Conservation (phyloP, 2,113 vertebrate genomes). For the Myotis davidii region DNA sequence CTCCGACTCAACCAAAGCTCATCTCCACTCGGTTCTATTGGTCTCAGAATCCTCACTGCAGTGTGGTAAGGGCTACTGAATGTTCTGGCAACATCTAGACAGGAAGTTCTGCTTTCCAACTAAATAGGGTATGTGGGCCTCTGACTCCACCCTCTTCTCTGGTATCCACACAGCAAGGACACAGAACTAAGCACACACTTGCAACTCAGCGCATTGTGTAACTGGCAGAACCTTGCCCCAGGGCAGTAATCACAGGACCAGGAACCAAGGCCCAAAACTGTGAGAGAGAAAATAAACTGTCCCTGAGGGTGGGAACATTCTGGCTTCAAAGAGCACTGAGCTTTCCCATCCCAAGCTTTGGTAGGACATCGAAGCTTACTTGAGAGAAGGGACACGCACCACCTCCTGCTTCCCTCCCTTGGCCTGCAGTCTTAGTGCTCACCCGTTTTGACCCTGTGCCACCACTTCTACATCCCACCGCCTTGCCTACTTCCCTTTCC, state of each 20-base stretch:
- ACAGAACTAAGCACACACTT: neutral
- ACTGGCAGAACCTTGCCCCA: neutral
- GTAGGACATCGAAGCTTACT: neutral
- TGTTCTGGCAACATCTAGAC: conserved; percentile 7
- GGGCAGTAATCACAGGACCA: neutral
- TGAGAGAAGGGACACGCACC: neutral
- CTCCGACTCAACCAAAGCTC: neutral
- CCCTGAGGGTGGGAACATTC: neutral
- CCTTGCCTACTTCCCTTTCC: conserved; percentile 74
- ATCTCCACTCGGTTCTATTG: neutral
- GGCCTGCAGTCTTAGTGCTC: neutral
- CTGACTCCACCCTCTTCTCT: neutral
- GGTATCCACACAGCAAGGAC: neutral
- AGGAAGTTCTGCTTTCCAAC: conserved; percentile 43
- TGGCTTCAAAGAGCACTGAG: neutral
- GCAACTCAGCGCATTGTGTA: neutral
- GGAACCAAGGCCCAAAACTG: neutral
- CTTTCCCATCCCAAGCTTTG: neutral
- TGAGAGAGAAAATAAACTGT: neutral
- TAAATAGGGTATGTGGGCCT: neutral
- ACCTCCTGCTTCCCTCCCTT: conserved; percentile 25
- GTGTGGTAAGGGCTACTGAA: neutral
- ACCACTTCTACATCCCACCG: conserved; percentile 27
- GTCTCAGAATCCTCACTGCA: neutral
- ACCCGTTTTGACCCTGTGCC: conserved; percentile 44